phyloP scores from a whole-genome alignment of 2,113 vertebrate genomes.

The Eclectus roratus region DNA sequence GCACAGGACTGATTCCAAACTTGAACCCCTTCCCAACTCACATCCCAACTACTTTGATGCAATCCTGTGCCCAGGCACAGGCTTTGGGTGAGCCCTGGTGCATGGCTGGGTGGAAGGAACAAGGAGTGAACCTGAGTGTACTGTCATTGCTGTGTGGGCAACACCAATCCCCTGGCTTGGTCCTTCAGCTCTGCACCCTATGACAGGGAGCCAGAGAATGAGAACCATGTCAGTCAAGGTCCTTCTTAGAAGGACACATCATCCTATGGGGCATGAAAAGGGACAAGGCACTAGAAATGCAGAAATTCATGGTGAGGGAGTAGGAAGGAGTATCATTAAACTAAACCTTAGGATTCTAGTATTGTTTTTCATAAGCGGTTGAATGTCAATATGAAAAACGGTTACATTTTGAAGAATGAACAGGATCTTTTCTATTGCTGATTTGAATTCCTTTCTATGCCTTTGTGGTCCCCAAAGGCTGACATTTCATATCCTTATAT shows the following conservation, averaged over 20 bases:
- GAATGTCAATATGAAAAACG: neutral
- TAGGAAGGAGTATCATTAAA: neutral
- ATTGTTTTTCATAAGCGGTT: neutral
- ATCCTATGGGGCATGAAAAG: neutral
- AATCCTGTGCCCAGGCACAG: neutral
- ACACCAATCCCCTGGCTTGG: rapidly evolving
- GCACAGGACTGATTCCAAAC: neutral
- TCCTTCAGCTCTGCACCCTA: neutral
- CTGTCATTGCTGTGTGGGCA: neutral
- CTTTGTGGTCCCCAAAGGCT: neutral
- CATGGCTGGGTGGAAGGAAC: neutral
- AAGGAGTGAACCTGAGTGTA: neutral
- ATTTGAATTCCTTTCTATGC: neutral
- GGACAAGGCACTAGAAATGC: neutral
- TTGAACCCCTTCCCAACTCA: neutral
- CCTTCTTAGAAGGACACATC: neutral
- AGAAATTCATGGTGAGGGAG: neutral
- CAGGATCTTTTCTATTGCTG: neutral
- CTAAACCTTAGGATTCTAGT: neutral
- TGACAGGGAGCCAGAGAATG: neutral
- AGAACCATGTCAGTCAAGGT: neutral
- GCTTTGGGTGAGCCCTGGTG: neutral
- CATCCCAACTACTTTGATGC: neutral
- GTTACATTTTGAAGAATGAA: neutral
- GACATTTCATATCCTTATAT: neutral